Evolutionary conservation across 2,113 vertebrate genomes (phyloP).

Genomic region (Struthio camelus): DNA sequence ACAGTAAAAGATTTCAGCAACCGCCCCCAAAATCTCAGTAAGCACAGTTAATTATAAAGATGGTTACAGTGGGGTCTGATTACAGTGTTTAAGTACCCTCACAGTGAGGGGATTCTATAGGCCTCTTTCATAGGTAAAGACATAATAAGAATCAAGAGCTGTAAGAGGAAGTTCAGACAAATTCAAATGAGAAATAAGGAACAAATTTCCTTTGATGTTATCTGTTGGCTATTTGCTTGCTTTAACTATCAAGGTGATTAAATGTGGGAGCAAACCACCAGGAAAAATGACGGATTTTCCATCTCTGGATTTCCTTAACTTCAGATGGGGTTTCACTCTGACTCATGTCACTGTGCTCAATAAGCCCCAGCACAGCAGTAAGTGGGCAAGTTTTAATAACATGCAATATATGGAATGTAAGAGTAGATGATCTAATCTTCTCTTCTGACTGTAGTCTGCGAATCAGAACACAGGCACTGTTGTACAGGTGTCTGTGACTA

Average conservation of each 20-base stretch:
- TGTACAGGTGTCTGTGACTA: neutral
- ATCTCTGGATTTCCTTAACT: neutral
- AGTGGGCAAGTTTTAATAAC: neutral
- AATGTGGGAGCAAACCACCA: neutral
- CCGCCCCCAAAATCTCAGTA: neutral
- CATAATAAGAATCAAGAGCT: neutral
- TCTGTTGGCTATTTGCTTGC: rapidly evolving
- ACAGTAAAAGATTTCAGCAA: neutral
- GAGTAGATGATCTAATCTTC: neutral
- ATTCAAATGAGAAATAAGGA: neutral
- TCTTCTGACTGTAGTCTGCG: neutral
- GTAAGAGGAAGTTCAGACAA: neutral
- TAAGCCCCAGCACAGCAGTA: neutral
- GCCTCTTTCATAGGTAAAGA: neutral
- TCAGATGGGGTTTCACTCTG: neutral
- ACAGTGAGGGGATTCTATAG: neutral
- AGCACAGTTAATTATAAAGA: neutral
- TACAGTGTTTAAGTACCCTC: neutral
- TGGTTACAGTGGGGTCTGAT: neutral
- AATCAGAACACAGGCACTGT: neutral
- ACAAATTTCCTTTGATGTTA: neutral
- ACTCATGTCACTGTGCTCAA: neutral
- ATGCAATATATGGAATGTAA: neutral
- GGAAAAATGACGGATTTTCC: neutral
- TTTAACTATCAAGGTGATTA: neutral